Conservation (phyloP, 37 sponge, comb jelly and placozoan species). For the Tethya wilhelma region DNA sequence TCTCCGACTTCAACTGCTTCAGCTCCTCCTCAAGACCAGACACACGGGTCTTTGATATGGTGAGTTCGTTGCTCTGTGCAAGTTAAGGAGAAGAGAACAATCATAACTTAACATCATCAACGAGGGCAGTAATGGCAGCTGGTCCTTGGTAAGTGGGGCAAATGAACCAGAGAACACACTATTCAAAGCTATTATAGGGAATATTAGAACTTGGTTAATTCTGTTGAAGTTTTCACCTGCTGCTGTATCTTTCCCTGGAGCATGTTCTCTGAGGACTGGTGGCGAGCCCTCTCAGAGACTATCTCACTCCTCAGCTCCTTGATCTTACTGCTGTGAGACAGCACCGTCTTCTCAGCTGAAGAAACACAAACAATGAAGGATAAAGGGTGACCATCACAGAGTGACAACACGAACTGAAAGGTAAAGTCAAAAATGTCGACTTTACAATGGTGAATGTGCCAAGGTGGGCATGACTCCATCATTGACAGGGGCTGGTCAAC, state of each 20-base stretch:
- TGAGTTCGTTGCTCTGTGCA: slow-evolving; percentile 18
- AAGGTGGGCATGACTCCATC: too few species aligned
- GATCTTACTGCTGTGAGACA: slow-evolving; percentile 35
- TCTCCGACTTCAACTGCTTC: slow-evolving; percentile 3
- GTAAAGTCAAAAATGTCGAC: too few species aligned
- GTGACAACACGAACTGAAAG: too few species aligned
- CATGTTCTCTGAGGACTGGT: slow-evolving; percentile 8
- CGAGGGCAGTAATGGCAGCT: not conserved
- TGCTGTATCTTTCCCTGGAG: slow-evolving; percentile 24
- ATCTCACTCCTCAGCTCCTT: slow-evolving; percentile 63
- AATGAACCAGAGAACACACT: not conserved
- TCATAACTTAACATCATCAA: not conserved
- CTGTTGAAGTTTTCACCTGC: slow-evolving; percentile 24
- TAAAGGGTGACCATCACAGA: too few species aligned
- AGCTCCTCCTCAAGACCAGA: slow-evolving; percentile 47
- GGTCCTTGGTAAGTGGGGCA: not conserved
- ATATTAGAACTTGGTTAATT: too few species aligned
- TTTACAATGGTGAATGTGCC: too few species aligned
- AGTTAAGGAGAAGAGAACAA: not conserved
- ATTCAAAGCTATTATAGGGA: too few species aligned
- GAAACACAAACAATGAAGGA: not conserved
- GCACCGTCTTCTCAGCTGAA: slow-evolving; percentile 54
- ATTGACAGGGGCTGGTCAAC: too few species aligned
- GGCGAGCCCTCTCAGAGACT: not conserved
- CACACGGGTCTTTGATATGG: not conserved